Evolutionary conservation across 2,888 invertebrate genomes (phyloP).

Genomic region (Xestia sexstrigata): DNA sequence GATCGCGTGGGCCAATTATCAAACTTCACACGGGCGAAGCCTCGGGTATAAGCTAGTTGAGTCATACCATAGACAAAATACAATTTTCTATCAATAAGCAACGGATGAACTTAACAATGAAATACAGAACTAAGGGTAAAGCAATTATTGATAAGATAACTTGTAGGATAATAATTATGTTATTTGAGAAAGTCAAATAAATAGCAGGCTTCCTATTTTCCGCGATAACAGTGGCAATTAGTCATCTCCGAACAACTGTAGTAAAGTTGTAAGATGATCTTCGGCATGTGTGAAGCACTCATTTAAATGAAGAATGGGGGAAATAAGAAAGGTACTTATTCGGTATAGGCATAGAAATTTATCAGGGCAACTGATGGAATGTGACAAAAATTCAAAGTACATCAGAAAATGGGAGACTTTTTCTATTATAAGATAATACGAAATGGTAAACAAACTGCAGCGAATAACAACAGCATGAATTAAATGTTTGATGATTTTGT

Average conservation of each 20-base stretch:
- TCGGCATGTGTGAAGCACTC: neutral
- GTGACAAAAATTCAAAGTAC: too few species aligned
- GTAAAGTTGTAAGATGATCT: too few species aligned
- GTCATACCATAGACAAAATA: neutral
- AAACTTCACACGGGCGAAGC: too few species aligned
- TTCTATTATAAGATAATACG: neutral
- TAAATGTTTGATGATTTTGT: neutral
- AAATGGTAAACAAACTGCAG: neutral
- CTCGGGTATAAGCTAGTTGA: too few species aligned
- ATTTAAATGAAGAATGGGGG: neutral
- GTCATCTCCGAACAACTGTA: neutral
- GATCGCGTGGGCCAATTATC: too few species aligned
- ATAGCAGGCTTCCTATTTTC: neutral
- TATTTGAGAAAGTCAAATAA: neutral
- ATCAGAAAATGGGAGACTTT: neutral
- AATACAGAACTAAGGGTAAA: neutral
- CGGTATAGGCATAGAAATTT: neutral
- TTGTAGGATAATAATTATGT: neutral
- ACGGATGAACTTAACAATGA: conserved; percentile 7
- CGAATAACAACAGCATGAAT: neutral
- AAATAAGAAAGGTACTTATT: neutral
- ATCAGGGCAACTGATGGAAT: neutral
- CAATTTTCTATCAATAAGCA: neutral
- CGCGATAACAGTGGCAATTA: neutral
- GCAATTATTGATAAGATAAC: neutral